Evolutionary conservation across 2,113 vertebrate genomes (phyloP), one percentile per base, ranked within the genome.

Genomic region (Barbus barbus): DNA sequence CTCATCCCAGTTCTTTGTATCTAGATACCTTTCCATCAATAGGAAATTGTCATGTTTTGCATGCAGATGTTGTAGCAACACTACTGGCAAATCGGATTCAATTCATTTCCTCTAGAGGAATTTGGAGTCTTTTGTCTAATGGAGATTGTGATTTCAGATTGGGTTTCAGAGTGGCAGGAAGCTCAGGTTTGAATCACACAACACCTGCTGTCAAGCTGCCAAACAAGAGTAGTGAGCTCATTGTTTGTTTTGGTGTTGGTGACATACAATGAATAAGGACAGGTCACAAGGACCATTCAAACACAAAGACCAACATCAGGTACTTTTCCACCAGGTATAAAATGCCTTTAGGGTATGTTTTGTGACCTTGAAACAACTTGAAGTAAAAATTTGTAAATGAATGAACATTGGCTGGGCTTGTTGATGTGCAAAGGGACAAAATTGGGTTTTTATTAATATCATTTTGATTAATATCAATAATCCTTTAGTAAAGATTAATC

Each of bases 231-330:
- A 26, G 56, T 84, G 79, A 86, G 83, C 60, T 84, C 84, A 86
- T 84, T 85, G 81, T 89, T 86, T 89, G 86, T 90, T 89, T 88
- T 85, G 85, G 73, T 86, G 65, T 73, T 58, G 73, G 53, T 72
- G 71, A 83, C 41, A 48, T 82, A 69, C 67, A 85, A 78, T 80
- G 81, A 86, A 81, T 72, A 60, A 74, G 51, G 69, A 75, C 71
- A 24, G 65, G 85, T 82, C 46, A 75, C 81, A 48, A 80, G 36
- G 75, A 20, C 69, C 38, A 44, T 58, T 56, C n/a, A 41, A n/a
- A 87, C 75, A 88, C 82, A 78, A 67, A 63, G 80, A 73, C 63
- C 61, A 36, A 82, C 82, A 84, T 46, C 73, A 87, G 65, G 85
- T 83, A 83, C 63, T 79, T 85, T 83, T 87, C 74, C 83, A 76